These are phyloP conservation scores for Macaca nemestrina DNA, from an alignment of 2,113 vertebrate genomes.

Conservation along the genomic window DNA sequence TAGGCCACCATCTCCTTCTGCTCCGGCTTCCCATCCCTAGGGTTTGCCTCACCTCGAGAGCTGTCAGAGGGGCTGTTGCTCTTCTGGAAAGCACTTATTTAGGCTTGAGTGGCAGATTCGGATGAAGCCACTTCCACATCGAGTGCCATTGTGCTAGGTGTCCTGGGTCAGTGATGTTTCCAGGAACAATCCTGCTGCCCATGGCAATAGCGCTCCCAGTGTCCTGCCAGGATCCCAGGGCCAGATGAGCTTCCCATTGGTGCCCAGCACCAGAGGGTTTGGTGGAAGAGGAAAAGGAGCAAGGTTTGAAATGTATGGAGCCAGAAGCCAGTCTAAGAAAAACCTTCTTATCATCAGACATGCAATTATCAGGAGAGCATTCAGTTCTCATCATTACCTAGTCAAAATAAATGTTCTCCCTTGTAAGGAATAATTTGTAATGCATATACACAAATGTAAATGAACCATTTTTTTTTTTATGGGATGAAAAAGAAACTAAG, in stretches of 20 bases:
- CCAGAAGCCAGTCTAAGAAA: neutral
- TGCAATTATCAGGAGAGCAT: no score
- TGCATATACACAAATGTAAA: rapidly evolving
- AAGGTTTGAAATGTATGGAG: rapidly evolving
- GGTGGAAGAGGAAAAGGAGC: rapidly evolving
- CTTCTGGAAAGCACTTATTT: rapidly evolving
- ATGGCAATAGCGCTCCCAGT: rapidly evolving
- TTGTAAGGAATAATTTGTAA: neutral
- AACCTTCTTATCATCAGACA: neutral
- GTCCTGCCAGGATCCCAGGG: rapidly evolving
- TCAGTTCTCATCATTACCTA: neutral
- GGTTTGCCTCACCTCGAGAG: rapidly evolving
- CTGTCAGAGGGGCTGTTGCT: rapidly evolving
- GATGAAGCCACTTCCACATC: neutral
- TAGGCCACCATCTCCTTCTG: rapidly evolving
- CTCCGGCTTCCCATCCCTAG: rapidly evolving
- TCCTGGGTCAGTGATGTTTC: neutral
- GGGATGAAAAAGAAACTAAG: neutral
- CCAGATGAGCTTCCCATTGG: rapidly evolving
- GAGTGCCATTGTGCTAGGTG: rapidly evolving
- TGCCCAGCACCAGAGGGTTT: no score
- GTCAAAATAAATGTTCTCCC: neutral
- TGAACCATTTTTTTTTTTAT: neutral
- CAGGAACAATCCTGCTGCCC: neutral
- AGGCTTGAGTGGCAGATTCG: neutral